Conservation (phyloP, 2,888 invertebrate species). For the Cantharis nigra region DNA sequence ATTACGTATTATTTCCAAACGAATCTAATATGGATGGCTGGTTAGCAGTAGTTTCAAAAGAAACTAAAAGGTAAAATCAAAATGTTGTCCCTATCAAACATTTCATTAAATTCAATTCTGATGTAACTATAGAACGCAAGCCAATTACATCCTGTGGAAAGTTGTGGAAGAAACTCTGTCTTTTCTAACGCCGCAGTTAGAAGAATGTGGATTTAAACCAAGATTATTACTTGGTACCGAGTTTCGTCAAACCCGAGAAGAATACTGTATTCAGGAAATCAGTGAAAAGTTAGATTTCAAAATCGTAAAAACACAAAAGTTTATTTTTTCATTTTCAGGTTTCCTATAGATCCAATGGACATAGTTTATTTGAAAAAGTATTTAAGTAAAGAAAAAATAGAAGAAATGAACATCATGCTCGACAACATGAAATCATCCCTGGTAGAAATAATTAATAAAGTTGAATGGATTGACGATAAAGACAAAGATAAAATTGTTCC, state of each 20-base stretch:
- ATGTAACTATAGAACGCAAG: conserved; percentile 6
- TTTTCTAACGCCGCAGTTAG: neutral
- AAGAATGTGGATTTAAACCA: neutral
- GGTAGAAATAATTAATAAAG: neutral
- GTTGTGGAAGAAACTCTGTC: neutral
- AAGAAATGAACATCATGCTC: neutral
- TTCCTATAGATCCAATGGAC: conserved; percentile 58
- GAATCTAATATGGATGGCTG: neutral
- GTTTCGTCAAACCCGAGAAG: neutral
- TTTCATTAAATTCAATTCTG: neutral
- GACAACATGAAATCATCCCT: neutral
- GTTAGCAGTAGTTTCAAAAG: neutral
- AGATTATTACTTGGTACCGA: neutral
- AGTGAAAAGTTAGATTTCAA: neutral
- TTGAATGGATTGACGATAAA: neutral
- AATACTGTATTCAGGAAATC: neutral
- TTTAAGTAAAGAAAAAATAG: neutral
- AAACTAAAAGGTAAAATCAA: conserved; percentile 3
- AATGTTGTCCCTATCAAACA: neutral
- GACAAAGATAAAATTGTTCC: neutral
- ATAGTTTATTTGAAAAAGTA: conserved; percentile 65
- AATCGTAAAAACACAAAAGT: neutral
- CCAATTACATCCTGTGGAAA: conserved; percentile 14
- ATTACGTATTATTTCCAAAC: conserved; percentile 9
- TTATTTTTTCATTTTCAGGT: neutral